These are phyloP conservation scores for Dicrurus megarhynchus DNA, from an alignment of 2,113 vertebrate species.

Conservation along the genomic window DNA sequence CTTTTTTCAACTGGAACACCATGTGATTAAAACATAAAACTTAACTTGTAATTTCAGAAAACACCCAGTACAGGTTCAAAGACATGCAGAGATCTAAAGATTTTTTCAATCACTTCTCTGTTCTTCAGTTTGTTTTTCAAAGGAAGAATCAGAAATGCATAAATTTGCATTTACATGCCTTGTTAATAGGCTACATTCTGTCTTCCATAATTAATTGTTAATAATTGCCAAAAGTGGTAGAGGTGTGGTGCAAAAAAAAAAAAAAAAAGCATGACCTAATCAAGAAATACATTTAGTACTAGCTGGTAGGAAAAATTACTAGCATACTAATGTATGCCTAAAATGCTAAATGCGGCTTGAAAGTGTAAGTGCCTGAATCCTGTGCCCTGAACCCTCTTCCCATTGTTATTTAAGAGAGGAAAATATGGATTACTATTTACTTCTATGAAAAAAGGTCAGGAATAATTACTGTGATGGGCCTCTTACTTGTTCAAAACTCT, in stretches of 20 bases:
- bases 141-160: not conserved
- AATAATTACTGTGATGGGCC: not conserved
- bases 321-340: not conserved
- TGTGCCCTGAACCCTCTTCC: not conserved
- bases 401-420: not conserved
- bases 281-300: not conserved
- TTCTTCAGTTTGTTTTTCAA: not conserved
- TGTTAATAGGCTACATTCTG: not conserved
- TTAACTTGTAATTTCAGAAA: not conserved
- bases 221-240: not conserved
- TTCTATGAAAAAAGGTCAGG: not conserved
- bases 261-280: not conserved
- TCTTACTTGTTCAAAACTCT: not conserved
- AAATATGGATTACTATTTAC: not conserved
- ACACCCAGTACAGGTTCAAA: not conserved
- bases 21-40: not conserved
- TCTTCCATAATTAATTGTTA: not conserved
- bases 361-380: not conserved
- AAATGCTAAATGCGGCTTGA: not conserved
- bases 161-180: not conserved
- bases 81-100: not conserved
- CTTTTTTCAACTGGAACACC: not conserved
- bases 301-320: not conserved
- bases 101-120: not conserved
- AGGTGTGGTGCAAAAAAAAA: not conserved